These are phyloP conservation scores for Drymodes brunneopygia DNA, from an alignment of 2,113 vertebrate genomes.

Conservation along the genomic window DNA sequence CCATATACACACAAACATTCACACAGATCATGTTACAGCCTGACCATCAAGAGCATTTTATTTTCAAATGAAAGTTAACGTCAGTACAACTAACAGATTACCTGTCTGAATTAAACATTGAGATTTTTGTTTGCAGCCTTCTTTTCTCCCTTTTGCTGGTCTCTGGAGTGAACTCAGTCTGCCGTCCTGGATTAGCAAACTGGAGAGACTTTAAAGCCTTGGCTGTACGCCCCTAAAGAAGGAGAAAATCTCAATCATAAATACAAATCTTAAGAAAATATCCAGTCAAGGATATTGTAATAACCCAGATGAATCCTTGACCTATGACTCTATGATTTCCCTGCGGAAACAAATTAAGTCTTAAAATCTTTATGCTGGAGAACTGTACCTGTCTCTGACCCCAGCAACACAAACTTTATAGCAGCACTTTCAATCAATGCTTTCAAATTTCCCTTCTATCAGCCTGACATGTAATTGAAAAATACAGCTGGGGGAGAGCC, in stretches of 20 bases:
- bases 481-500: not conserved
- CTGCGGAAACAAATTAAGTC: not conserved
- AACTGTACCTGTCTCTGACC: not conserved
- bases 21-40: not conserved
- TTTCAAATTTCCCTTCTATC: not conserved
- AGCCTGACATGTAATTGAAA: not conserved
- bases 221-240: slow-evolving; percentile 76
- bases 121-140: slow-evolving; percentile 69
- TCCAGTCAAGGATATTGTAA: not conserved
- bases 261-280: not conserved
- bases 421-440: not conserved
- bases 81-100: not conserved
- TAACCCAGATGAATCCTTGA: not conserved
- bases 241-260: slow-evolving; percentile 13
- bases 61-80: not conserved
- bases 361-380: not conserved
- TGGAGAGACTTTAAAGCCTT: slow-evolving; percentile 82
- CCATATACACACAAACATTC: not conserved
- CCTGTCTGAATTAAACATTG: slow-evolving; percentile 74
- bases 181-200: slow-evolving; percentile 81
- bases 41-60: not conserved
- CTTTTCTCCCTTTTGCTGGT: slow-evolving; percentile 82
- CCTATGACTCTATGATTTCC: not conserved
- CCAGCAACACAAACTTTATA: not conserved
- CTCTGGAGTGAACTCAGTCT: slow-evolving; percentile 80